Evolutionary conservation across 2,888 invertebrate species (phyloP).

Genomic region (Lordiphosa andalusiaca): DNA sequence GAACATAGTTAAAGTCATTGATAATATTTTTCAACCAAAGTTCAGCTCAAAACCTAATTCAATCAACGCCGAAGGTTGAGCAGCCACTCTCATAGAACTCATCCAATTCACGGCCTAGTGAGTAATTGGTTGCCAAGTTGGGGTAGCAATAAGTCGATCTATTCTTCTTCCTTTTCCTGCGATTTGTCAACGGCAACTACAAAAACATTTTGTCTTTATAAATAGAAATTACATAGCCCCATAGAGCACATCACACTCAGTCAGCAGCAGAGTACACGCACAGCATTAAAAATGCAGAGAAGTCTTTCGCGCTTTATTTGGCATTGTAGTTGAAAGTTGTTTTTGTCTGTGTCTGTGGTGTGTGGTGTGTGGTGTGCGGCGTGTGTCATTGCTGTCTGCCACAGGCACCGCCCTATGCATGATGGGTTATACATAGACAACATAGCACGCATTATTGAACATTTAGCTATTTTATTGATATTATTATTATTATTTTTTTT

Average conservation of each 20-base stretch:
- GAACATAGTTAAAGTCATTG: too few relatives aligned
- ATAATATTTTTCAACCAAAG: too few relatives aligned
- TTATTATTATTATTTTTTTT: constrained; percentile 47
- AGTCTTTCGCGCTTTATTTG: constrained; percentile 58
- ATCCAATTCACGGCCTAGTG: background rate
- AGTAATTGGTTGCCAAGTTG: background rate
- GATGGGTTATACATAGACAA: constrained; percentile 3
- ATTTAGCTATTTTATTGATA: constrained; percentile 58
- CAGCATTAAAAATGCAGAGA: constrained; percentile 28
- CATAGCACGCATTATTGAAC: constrained; percentile 56
- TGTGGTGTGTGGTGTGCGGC: too few relatives aligned
- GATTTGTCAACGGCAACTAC: constrained; percentile 15
- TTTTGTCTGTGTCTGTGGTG: constrained; percentile 7
- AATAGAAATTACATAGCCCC: constrained; percentile 43
- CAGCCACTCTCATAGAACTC: too few relatives aligned
- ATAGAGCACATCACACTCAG: constrained; percentile 4
- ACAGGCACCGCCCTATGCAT: constrained; percentile 33
- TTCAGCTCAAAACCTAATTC: too few relatives aligned
- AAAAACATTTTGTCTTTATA: constrained; percentile 20
- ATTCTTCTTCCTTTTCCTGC: constrained; percentile 9
- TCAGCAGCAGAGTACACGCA: constrained; percentile 10
- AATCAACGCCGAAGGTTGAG: too few relatives aligned
- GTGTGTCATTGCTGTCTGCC: constrained; percentile 2
- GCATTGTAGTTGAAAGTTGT: constrained; percentile 52
- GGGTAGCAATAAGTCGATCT: background rate